These are phyloP conservation scores for Drosophila kurseongensis DNA, from an alignment of 1,140 invertebrate species.

Conservation along the genomic window DNA sequence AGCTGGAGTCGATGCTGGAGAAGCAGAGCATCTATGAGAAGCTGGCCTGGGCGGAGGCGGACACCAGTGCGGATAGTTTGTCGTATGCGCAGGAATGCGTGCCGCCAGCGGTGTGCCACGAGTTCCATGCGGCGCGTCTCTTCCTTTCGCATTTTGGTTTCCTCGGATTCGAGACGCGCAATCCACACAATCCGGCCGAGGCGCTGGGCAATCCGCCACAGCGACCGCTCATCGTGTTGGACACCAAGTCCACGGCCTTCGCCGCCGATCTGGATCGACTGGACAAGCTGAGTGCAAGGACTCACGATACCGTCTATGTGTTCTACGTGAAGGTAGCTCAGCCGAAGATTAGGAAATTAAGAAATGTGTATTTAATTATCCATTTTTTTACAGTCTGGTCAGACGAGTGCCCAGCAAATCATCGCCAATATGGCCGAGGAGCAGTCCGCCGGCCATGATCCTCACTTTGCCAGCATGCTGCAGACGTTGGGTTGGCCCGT, in stretches of 20 bases:
- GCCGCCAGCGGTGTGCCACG: slow-evolving; percentile 92
- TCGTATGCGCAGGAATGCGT: slow-evolving; percentile 89
- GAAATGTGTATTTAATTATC: slow-evolving; percentile 81
- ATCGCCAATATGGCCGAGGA: slow-evolving; percentile 91
- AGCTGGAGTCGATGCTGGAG: slow-evolving; percentile 86
- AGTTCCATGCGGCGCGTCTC: slow-evolving; percentile 96
- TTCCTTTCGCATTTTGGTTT: slow-evolving; percentile 98
- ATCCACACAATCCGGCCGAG: slow-evolving; percentile 84
- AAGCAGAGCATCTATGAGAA: slow-evolving; percentile 85
- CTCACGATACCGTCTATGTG: slow-evolving; percentile 96
- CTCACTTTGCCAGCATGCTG: slow-evolving; percentile 92
- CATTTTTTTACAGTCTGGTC: slow-evolving; percentile 96
- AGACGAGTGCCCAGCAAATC: slow-evolving; percentile 89
- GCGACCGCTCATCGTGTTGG: slow-evolving; percentile 89
- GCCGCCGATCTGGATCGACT: slow-evolving; percentile 90
- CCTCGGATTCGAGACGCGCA: slow-evolving; percentile 90
- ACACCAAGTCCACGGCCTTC: slow-evolving; percentile 90
- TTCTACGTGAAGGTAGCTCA: slow-evolving; percentile 97
- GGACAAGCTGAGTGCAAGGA: slow-evolving; percentile 92
- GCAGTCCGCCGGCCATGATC: slow-evolving; percentile 45
- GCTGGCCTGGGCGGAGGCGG: slow-evolving; percentile 82
- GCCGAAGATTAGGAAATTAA: slow-evolving; percentile 9
- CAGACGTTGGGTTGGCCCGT: slow-evolving; percentile 94
- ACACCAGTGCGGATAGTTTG: slow-evolving; percentile 79
- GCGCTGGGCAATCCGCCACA: slow-evolving; percentile 85